Percentiles rank a stretch among this genome's conserved stretches.
phyloP scores from a whole-genome alignment of 35 echinoderm and acorn worm species.

The Apostichopus californicus region DNA sequence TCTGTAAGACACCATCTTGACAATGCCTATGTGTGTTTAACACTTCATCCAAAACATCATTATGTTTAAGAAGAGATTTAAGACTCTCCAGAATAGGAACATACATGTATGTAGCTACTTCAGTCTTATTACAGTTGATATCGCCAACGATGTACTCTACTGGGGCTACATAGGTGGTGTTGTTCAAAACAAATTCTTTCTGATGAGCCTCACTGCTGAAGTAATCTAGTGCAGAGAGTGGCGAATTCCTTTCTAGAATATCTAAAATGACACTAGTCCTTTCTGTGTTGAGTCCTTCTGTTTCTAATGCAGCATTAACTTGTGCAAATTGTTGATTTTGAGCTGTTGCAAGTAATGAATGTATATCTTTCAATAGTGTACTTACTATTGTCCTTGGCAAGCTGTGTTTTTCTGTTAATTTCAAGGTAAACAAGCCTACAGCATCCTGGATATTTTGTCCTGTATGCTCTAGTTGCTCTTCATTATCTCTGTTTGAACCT shows the following conservation, averaged over 20 bases:
- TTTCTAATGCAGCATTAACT: neutral
- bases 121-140: too few relatives aligned
- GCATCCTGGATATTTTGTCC: neutral
- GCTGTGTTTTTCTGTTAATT: too few relatives aligned
- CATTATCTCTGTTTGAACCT: neutral
- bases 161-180: neutral
- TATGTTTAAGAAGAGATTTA: too few relatives aligned
- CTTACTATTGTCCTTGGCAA: too few relatives aligned
- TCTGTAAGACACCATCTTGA: neutral
- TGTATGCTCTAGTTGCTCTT: neutral
- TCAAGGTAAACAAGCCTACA: too few relatives aligned
- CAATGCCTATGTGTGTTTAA: too few relatives aligned
- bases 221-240: slow-evolving; percentile 2
- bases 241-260: neutral
- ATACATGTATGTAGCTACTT: too few relatives aligned
- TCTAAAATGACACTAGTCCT: neutral
- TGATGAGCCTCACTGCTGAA: slow-evolving; percentile 31
- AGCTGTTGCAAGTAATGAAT: too few relatives aligned
- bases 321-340: neutral
- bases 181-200: slow-evolving; percentile 18
- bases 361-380: slow-evolving; percentile 6
- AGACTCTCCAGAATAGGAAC: too few relatives aligned
- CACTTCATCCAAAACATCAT: too few relatives aligned
- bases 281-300: too few relatives aligned
- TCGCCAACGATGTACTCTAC: too few relatives aligned